Percentiles rank a stretch among this genome's conserved stretches.
These are phyloP conservation scores for Orthosia gothica DNA, from an alignment of 2,888 invertebrate species.

Conservation along the genomic window DNA sequence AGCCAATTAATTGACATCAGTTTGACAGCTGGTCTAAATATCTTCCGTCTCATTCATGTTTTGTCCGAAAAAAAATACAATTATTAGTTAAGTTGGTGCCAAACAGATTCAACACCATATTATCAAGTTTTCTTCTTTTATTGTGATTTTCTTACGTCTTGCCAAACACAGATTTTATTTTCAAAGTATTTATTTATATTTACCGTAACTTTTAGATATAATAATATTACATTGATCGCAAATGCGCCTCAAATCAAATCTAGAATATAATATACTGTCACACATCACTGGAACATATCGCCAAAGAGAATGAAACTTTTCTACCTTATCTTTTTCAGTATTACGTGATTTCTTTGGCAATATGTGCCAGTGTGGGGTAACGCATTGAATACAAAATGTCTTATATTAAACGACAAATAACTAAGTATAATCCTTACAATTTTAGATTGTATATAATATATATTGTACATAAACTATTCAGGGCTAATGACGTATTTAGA, in stretches of 20 bases:
- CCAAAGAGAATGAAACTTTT: constrained; percentile 10
- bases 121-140: neutral
- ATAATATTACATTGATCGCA: constrained; percentile 42
- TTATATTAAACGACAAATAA: constrained; percentile 77
- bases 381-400: constrained; percentile 61
- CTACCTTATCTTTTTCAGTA: constrained; percentile 37
- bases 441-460: constrained; percentile 38
- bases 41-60: constrained; percentile 15
- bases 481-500: constrained; percentile 47
- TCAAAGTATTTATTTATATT: constrained; percentile 46
- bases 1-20: neutral
- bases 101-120: neutral
- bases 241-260: constrained; percentile 63
- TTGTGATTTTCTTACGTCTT: constrained; percentile 50
- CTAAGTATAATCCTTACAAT: constrained; percentile 66
- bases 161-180: constrained; percentile 53
- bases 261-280: constrained; percentile 34
- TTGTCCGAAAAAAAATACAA: neutral
- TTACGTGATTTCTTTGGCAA: constrained; percentile 18
- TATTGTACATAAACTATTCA: constrained; percentile 37
- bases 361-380: constrained; percentile 28
- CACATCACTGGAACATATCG: constrained; percentile 23
- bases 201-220: constrained; percentile 1
- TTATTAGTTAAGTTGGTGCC: constrained; percentile 2
- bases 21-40: neutral